Base-by-base conservation (phyloP, 2,113 vertebrate species). In the Echinops telfairi region DNA sequence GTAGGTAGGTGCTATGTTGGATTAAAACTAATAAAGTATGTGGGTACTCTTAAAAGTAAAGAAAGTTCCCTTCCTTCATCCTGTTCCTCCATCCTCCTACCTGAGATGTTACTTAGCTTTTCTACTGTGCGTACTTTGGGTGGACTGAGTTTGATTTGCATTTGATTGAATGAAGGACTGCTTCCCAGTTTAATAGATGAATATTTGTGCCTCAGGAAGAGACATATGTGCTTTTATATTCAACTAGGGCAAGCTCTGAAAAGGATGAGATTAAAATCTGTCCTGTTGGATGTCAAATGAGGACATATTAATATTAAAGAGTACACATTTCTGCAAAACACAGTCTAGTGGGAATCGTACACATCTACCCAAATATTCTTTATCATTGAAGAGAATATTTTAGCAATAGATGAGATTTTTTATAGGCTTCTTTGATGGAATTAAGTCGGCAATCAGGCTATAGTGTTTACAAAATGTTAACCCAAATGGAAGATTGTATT, bases 381-480 rank as follows among this genome's bases (percentile, higher is more conserved):
- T 89, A 57, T 86, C 80, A 95, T 78, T 83, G 91, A 90, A 88
- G 33, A 88, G 23, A 94, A 75, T 77, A 80, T 92, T 94, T 94
- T 90, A 90, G 62, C 43, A 94, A 79, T 88, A 38, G 75, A 89
- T 93, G 85, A 89, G 78, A 89, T 89, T 71, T 27, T 94, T 86
- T 83, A 83, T 38, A 92, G 87, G n/a, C 76, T 85, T 29, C 62
- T 53, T 71, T 91, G 78, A 36, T 57, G 87, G 70, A 88, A 57
- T 79, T 90, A 93, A 88, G 94, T 85, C 77, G 93, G 83, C 68
- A 60, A 80, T 84, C 66, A 89, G 77, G 11, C 25, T 89, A 38
- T 23, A n/a, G 17, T 88, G 92, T 95, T 93, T 83, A 90, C 5
- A 53, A 53, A 93, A 94, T 94, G 70, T 82, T 87, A 93, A 95